Base-by-base conservation (phyloP, 2,888 invertebrate genomes). In the Agrotis ipsilon region DNA sequence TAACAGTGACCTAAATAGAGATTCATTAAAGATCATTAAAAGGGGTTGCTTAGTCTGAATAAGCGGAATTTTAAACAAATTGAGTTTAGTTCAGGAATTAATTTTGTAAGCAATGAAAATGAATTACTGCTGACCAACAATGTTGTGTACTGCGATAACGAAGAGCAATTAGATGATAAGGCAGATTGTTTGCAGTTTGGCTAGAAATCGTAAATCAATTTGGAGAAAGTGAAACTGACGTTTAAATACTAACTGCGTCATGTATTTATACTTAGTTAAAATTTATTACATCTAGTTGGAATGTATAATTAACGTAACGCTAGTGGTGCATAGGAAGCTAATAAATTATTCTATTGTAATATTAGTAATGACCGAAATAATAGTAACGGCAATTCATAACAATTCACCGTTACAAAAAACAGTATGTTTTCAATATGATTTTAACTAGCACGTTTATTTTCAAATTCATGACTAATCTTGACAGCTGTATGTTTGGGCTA, bases 181-280 rank as follows among this genome's bases (percentile, higher is more conserved):
- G 78, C 78, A 84, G 72, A 79, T 81, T 70, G 54, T 73, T 75
- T 66, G 54, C 61, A 63, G 48, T 62, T 72, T 61, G 60, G 49
- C 54, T 66, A 69, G 68, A 78, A 78, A 84, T 72, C 68, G 60
- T 79, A 75, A 61, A 85, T 79, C 70, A 11, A 39, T 39, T 11
- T 79, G 80, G 78, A 80, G 84, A 85, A 86, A 86, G 83, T 75
- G 60, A 75, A 80, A 68, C 80, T 72, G 65, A 62, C 66, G 68
- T 61, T 68, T n/a, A 45, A 68, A 73, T n/a, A n/a, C n/a, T n/a
- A n/a, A n/a, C n/a, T n/a, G n/a, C 62, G 48, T 68, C 69, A 72
- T 59, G 75, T 75, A 72, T 63, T 58, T 43, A 62, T 59, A 65
- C 48, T 69, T 63, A 49, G 59, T 72, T 68, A 45, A 70, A 70